These are phyloP conservation scores for Rhorus exstirpatorius DNA, from an alignment of 2,888 invertebrate genomes.

Conservation along the genomic window DNA sequence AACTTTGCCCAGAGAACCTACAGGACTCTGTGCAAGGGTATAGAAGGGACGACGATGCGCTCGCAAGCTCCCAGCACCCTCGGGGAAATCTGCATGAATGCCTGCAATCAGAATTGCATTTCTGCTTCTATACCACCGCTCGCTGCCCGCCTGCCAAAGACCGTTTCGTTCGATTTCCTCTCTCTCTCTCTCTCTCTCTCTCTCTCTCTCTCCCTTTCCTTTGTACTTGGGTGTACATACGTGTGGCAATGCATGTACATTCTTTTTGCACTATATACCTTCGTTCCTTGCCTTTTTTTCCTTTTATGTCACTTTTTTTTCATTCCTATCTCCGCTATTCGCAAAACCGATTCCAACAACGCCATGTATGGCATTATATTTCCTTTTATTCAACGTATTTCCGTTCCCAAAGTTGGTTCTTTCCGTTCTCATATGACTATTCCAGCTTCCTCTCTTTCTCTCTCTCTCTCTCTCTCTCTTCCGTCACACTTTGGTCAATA, in stretches of 20 bases:
- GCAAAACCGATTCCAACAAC: constrained; percentile 27
- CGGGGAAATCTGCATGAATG: constrained; percentile 80
- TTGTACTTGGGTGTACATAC: constrained; percentile 1
- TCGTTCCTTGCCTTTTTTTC: constrained; percentile 38
- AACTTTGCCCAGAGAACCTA: constrained; percentile 46
- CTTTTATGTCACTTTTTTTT: constrained; percentile 2
- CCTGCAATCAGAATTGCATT: constrained; percentile 80
- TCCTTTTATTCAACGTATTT: constrained; percentile 35
- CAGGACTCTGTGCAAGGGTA: neutral
- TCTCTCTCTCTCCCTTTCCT: neutral
- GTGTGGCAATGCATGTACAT: neutral
- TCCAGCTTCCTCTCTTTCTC: neutral
- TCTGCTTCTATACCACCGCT: constrained; percentile 67
- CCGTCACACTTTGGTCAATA: neutral
- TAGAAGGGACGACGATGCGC: constrained; percentile 27
- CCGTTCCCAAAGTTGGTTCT: constrained; percentile 9
- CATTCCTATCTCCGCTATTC: constrained; percentile 32
- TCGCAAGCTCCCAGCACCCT: constrained; percentile 66
- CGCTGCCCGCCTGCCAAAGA: constrained; percentile 68
- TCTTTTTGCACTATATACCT: constrained; percentile 12
- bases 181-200: constrained; percentile 31
- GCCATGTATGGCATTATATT: constrained; percentile 44
- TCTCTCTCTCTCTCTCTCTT: neutral
- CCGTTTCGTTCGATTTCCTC: constrained; percentile 76
- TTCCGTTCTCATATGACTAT: constrained; percentile 23